Evolutionary conservation across 2,113 vertebrate species (phyloP), one percentile per base, ranked within the genome.

Genomic region (Heloderma charlesbogerti): DNA sequence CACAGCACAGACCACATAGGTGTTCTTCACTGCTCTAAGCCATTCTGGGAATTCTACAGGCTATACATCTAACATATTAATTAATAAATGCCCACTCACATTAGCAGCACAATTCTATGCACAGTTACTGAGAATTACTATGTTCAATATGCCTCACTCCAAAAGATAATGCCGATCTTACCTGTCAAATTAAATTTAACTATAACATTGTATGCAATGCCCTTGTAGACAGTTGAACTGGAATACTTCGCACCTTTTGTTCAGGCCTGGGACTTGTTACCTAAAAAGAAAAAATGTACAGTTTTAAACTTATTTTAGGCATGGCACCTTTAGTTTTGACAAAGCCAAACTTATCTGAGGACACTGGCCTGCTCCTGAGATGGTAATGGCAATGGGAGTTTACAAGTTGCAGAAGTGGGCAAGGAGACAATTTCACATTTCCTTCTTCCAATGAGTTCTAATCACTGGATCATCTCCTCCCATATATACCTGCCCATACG

Each of bases 181-280:
- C 71, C 88, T 89, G 45, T n/a, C 43, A 25, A 84, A 66, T 51
- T 71, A 37, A 60, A 51, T n/a, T 6, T 34, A 51, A n/a, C 13
- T 54, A 51, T 37, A 89, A 31, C 48, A 75, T 27, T 84, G 92
- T 92, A 80, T 91, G 93, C 90, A 69, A 94, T 0, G 67, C 86
- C 72, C 69, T 54, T 60, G n/a, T 31, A 83, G 90, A 85, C 74
- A 93, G 92, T 87, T 40, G 90, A 0, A 88, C 6, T 45, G 71
- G 90, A 93, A 86, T 89, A 43, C 94, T 77, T 81, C 45, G 74
- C 90, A 93, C 84, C 45, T 91, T 88, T 89, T 77, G 72, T 91
- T 92, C 87, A 93, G 92, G 88, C 43, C 66, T 92, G 51, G 16
- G 86, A 93, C 88, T 71, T 34, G 80, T 94, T 88, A 93, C 90